These are phyloP conservation scores for Platanista minor DNA, from an alignment of 2,113 vertebrate genomes.

Conservation along the genomic window DNA sequence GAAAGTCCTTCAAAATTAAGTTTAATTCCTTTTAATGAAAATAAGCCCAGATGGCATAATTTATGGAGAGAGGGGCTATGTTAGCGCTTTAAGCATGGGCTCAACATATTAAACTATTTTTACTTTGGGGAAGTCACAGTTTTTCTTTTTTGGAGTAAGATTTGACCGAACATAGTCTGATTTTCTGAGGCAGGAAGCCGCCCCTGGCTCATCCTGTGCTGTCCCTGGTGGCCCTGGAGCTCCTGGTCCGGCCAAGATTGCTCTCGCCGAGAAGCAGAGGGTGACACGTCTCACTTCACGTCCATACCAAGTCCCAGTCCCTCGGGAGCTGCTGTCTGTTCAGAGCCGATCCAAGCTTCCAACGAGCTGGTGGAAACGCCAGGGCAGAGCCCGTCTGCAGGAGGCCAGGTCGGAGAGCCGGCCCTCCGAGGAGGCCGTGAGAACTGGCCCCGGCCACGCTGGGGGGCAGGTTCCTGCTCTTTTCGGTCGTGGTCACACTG, in stretches of 20 bases:
- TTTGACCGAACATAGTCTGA: background rate
- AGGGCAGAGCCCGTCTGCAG: accelerated
- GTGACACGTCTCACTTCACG: slow-evolving; percentile 21
- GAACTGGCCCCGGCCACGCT: accelerated
- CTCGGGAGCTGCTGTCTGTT: background rate
- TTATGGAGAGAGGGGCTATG: background rate
- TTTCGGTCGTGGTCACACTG: background rate
- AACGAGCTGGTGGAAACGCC: background rate
- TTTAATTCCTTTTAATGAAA: background rate
- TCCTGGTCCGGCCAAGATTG: background rate
- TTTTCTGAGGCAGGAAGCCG: background rate
- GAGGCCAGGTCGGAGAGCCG: too few relatives aligned
- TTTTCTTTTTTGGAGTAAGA: background rate
- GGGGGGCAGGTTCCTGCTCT: background rate
- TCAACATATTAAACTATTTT: background rate
- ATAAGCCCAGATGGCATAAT: background rate
- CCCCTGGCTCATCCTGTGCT: background rate
- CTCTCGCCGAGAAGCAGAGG: slow-evolving; percentile 14
- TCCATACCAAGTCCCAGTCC: background rate
- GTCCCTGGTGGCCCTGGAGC: background rate
- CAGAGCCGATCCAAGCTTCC: background rate
- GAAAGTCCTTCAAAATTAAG: background rate
- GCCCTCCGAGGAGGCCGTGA: accelerated
- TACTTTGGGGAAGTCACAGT: background rate
- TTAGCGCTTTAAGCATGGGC: background rate